Conservation (phyloP, 2,797 vertebrate species). For the Ctenosaura bakeri region DNA sequence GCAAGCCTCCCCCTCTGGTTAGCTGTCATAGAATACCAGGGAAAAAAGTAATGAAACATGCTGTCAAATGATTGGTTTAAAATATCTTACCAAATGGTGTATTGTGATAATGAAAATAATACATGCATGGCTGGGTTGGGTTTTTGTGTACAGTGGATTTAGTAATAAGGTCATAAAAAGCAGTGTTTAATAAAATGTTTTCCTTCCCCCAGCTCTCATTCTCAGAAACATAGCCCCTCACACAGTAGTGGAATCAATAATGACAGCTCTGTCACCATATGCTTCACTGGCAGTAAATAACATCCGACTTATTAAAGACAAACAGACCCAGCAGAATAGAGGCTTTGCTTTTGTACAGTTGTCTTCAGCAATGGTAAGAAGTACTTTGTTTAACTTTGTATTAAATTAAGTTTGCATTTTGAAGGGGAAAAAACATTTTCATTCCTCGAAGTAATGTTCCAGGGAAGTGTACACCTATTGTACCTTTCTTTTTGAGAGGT, state of each 20-base stretch:
- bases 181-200: constrained; percentile 23
- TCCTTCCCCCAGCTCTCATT: constrained; percentile 90
- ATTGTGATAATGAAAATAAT: not conserved
- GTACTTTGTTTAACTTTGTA: constrained; percentile 20
- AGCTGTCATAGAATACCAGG: too few species aligned
- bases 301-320: constrained; percentile 99
- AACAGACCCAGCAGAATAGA: constrained; percentile 97
- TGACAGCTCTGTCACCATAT: constrained; percentile 93
- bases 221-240: constrained; percentile 95
- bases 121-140: not conserved
- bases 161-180: not conserved
- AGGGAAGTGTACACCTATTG: not conserved
- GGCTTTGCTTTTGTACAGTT: constrained; percentile 98
- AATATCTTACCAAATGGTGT: not conserved
- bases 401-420: not conserved
- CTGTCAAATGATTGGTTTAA: not conserved
- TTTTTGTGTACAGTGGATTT: not conserved
- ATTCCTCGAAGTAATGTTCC: not conserved
- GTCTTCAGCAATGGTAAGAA: constrained; percentile 94
- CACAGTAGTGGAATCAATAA: constrained; percentile 95
- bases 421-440: too few species aligned
- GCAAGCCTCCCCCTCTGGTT: not conserved
- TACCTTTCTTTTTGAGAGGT: not conserved
- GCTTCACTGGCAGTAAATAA: constrained; percentile 95
- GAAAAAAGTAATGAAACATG: not conserved